Evolutionary conservation across 2,888 invertebrate species (phyloP).

Genomic region (Myopa tessellatipennis): DNA sequence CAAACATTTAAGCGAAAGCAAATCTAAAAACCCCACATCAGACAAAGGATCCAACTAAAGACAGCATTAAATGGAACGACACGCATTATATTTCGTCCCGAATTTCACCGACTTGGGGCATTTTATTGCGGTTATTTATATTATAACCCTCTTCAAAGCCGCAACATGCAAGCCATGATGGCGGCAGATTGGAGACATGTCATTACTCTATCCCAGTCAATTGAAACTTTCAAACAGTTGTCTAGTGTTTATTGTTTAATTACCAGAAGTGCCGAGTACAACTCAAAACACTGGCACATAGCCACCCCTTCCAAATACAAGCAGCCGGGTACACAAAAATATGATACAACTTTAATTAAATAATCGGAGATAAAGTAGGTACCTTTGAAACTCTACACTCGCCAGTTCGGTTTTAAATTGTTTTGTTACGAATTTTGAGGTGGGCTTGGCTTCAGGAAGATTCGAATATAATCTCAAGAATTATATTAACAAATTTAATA

Average conservation of each 20-base stretch:
- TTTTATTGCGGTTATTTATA: conserved; percentile 17
- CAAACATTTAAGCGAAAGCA: neutral
- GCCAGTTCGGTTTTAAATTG: too few relatives aligned
- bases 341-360: neutral
- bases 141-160: neutral
- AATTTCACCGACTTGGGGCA: conserved; percentile 19
- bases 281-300: neutral
- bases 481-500: too few relatives aligned
- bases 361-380: neutral
- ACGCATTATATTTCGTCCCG: conserved; percentile 27
- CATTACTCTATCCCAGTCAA: neutral
- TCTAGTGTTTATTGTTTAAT: conserved; percentile 29
- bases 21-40: conserved; percentile 16
- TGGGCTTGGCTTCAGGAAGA: too few relatives aligned
- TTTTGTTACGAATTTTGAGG: too few relatives aligned
- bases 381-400: neutral
- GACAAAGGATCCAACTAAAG: conserved; percentile 21
- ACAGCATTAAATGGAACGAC: conserved; percentile 36
- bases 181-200: conserved; percentile 3
- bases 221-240: conserved; percentile 31
- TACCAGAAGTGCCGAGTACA: conserved; percentile 9
- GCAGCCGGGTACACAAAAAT: too few relatives aligned
- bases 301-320: neutral
- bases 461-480: too few relatives aligned
- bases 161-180: neutral